Conservation (phyloP, 2,113 vertebrate genomes). For the Cheilinus undulatus region DNA sequence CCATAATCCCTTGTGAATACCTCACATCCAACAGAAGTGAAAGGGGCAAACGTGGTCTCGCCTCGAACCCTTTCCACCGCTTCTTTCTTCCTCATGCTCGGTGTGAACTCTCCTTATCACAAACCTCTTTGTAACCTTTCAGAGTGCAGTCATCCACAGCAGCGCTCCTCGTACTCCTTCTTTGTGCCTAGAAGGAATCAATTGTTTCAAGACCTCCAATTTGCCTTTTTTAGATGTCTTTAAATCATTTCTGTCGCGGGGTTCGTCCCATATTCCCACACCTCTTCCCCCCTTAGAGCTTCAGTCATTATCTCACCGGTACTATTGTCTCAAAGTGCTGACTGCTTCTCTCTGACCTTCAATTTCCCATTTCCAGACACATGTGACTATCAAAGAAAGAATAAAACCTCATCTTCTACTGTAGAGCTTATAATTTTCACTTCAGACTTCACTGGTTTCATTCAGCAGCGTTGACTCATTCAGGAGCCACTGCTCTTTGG, state of each 20-base stretch:
- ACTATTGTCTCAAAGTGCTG: slow-evolving; percentile 25
- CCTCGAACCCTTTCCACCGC: not conserved
- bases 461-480: slow-evolving; percentile 8
- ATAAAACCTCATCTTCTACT: not conserved
- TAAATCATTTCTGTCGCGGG: slow-evolving; percentile 14
- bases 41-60: not conserved
- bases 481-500: not conserved
- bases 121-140: slow-evolving; percentile 4
- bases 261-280: slow-evolving; percentile 11
- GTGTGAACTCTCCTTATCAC: slow-evolving; percentile 2
- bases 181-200: not conserved
- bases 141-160: not conserved
- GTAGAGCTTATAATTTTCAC: slow-evolving; percentile 13
- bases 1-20: not conserved
- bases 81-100: not conserved
- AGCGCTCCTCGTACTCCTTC: not conserved
- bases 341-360: slow-evolving; percentile 41
- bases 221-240: slow-evolving; percentile 3
- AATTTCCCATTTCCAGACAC: slow-evolving; percentile 31
- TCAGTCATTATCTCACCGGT: slow-evolving; percentile 27
- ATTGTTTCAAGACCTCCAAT: slow-evolving; percentile 21
- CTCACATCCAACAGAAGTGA: not conserved
- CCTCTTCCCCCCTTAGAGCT: slow-evolving; percentile 11
- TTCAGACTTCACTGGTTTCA: slow-evolving; percentile 21
- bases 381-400: not conserved